Percentiles rank a stretch among this genome's conserved stretches.
Conservation (phyloP, 2,888 invertebrate species). For the Rhamphomyia laevipes region DNA sequence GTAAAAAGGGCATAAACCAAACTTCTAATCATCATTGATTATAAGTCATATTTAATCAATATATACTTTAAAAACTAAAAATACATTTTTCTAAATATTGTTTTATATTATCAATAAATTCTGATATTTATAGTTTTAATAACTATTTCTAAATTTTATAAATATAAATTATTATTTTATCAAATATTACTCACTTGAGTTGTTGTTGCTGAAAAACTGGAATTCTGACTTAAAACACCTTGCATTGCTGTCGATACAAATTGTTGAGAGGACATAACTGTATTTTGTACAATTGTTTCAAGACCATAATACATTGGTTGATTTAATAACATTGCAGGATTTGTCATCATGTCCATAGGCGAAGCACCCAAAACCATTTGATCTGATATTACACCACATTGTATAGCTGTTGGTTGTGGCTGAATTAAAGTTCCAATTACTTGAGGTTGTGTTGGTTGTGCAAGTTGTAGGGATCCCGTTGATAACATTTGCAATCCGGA, state of each 20-base stretch:
- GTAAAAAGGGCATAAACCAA: too few species aligned
- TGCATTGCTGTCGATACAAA: constrained; percentile 72
- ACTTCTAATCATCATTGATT: too few species aligned
- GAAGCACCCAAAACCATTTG: constrained; percentile 51
- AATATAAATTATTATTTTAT: too few species aligned
- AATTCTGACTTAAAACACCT: constrained; percentile 66
- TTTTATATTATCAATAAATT: too few species aligned
- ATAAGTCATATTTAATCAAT: too few species aligned
- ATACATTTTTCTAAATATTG: too few species aligned
- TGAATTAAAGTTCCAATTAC: constrained; percentile 49
- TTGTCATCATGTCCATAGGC: constrained; percentile 51
- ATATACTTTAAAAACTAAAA: too few species aligned
- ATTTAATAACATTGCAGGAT: constrained; percentile 48
- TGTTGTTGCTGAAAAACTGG: constrained; percentile 73
- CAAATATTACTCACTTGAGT: constrained; percentile 38
- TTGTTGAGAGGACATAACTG: constrained; percentile 81
- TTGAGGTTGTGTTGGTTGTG: constrained; percentile 41
- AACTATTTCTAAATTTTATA: too few species aligned
- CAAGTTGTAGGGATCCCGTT: constrained; percentile 42
- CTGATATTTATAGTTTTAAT: too few species aligned
- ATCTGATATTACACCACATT: constrained; percentile 42
- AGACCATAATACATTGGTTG: constrained; percentile 73
- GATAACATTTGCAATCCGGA: constrained; percentile 47
- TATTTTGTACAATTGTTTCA: constrained; percentile 78
- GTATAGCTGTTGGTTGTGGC: constrained; percentile 45